phyloP scores from a whole-genome alignment of 2,797 vertebrate species.

The Dallia pectoralis region DNA sequence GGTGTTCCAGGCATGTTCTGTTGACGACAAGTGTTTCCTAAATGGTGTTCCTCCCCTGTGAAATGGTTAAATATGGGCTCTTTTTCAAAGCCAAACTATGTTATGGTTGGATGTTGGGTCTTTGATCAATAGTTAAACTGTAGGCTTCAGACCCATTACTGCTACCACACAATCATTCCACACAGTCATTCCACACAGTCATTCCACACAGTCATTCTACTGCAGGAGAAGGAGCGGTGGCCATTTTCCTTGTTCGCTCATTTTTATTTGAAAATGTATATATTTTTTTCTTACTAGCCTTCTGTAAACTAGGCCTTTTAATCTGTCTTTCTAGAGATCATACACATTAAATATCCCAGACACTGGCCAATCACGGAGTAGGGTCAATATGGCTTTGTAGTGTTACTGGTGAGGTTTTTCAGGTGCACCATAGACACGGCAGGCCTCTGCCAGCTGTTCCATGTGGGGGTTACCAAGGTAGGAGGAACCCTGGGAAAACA shows the following conservation, averaged over 20 bases:
- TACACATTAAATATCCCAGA: neutral
- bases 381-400: slow-evolving; percentile 42
- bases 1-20: slow-evolving; percentile 42
- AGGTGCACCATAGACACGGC: slow-evolving; percentile 48
- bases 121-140: slow-evolving; percentile 41
- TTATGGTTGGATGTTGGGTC: slow-evolving; percentile 34
- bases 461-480: slow-evolving; percentile 67
- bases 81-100: slow-evolving; percentile 28
- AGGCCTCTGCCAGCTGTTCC: slow-evolving; percentile 46
- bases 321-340: neutral
- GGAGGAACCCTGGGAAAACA: slow-evolving; percentile 39
- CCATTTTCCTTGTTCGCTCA: neutral
- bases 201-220: too few species aligned
- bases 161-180: slow-evolving; percentile 7
- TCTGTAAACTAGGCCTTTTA: neutral
- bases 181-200: too few species aligned
- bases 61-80: slow-evolving; percentile 7
- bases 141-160: slow-evolving; percentile 42
- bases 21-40: slow-evolving; percentile 29
- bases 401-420: slow-evolving; percentile 68
- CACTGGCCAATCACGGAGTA: slow-evolving; percentile 53
- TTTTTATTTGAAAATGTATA: neutral
- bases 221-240: neutral
- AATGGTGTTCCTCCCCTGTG: neutral
- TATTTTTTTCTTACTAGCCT: neutral